These are phyloP conservation scores for Cygnus olor DNA, from an alignment of 2,797 vertebrate species.

Conservation along the genomic window DNA sequence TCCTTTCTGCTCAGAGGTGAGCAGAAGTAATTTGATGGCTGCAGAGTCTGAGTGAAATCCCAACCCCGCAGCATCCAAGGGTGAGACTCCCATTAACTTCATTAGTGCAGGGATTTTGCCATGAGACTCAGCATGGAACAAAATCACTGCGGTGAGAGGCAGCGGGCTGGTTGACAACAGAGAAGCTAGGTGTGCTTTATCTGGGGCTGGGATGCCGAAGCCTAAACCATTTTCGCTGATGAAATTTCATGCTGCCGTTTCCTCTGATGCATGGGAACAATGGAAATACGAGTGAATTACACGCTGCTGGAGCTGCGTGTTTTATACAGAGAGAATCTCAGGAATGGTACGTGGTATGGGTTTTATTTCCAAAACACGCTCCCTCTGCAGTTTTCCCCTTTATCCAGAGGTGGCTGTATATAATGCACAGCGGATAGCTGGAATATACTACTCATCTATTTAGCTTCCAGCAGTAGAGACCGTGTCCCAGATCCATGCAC, in stretches of 20 bases:
- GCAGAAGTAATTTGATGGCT: conserved; percentile 6
- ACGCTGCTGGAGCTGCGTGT: not conserved
- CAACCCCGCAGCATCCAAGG: not conserved
- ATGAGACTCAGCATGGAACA: not conserved
- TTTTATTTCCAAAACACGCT: not conserved
- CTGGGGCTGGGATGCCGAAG: not conserved
- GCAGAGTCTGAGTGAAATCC: conserved; percentile 19
- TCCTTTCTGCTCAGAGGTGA: conserved; percentile 60
- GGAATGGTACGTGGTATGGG: not conserved
- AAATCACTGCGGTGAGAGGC: not conserved
- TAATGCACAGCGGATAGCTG: not conserved
- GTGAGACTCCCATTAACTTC: conserved; percentile 26
- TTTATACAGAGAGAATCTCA: not conserved
- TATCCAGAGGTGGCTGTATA: not conserved
- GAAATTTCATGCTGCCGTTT: not conserved
- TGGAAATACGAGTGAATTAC: not conserved
- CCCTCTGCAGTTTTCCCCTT: not conserved
- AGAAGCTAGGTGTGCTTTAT: not conserved
- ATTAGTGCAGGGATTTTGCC: conserved; percentile 19
- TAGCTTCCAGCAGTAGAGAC: not conserved
- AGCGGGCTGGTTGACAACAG: not conserved
- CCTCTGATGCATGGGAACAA: not conserved
- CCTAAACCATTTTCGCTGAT: not conserved
- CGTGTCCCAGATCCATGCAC: not conserved
- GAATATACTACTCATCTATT: not conserved